phyloP scores from a whole-genome alignment of 2,797 vertebrate genomes.

The Pelobates cultripes region DNA sequence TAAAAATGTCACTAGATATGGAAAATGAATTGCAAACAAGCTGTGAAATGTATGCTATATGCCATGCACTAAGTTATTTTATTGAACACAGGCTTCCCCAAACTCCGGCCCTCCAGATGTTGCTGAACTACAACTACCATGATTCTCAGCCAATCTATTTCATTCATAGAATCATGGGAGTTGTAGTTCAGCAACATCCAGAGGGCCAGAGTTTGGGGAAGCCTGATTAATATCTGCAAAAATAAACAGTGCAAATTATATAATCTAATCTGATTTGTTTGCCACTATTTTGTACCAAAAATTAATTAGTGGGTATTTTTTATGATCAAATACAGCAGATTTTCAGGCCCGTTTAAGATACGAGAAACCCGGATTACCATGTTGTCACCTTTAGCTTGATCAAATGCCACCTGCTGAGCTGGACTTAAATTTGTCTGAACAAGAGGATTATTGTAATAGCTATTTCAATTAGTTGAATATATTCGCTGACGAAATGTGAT shows the following conservation, averaged over 20 bases:
- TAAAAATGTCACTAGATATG: conserved; percentile 3
- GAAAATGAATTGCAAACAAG: conserved; percentile 6
- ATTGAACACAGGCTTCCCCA: not conserved
- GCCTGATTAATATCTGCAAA: not conserved
- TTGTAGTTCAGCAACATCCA: too few species aligned
- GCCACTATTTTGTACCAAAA: not conserved
- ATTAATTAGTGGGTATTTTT: not conserved
- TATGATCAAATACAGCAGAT: conserved; percentile 9
- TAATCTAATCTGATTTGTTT: not conserved
- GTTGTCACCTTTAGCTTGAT: conserved; percentile 67
- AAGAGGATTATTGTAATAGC: conserved; percentile 72
- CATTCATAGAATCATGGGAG: too few species aligned
- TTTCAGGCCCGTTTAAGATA: conserved; percentile 58
- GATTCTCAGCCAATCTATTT: too few species aligned
- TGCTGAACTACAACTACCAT: too few species aligned
- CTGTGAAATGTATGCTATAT: not conserved
- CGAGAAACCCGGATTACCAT: conserved; percentile 60
- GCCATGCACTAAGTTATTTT: not conserved
- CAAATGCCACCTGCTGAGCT: conserved; percentile 66
- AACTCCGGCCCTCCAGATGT: too few species aligned
- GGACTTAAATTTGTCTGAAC: conserved; percentile 65
- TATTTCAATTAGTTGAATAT: conserved; percentile 65
- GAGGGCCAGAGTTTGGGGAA: too few species aligned
- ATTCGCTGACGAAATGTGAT: conserved; percentile 70
- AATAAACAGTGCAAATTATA: not conserved